A percentile compares a stretch with the other conserved stretches of the same genome.
These are phyloP conservation scores for Cataglyphis hispanica DNA, from an alignment of 1,140 invertebrate genomes.

Conservation along the genomic window DNA sequence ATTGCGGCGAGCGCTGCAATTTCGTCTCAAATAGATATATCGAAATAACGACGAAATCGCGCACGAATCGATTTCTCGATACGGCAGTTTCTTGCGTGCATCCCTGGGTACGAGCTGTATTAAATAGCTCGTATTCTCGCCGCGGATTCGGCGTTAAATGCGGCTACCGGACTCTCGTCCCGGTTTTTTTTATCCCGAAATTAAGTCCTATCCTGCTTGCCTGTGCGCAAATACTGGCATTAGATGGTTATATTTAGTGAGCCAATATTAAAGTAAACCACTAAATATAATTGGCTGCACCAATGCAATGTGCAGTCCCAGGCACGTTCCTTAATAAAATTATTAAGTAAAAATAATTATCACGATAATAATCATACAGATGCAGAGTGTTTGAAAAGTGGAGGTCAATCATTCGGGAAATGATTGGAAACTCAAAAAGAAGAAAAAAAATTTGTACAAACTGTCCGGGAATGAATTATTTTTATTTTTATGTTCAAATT, in stretches of 20 bases:
- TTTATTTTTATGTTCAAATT: too few relatives aligned
- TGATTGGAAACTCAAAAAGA: too few relatives aligned
- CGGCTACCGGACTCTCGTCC: background rate
- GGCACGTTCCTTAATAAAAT: too few relatives aligned
- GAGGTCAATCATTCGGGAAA: too few relatives aligned
- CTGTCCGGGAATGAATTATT: too few relatives aligned
- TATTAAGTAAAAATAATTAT: background rate
- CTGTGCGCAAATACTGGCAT: background rate
- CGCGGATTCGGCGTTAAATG: slow-evolving; percentile 16
- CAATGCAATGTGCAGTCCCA: too few relatives aligned
- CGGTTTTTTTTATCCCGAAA: background rate
- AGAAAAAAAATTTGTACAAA: too few relatives aligned
- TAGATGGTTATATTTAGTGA: background rate
- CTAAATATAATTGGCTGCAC: too few relatives aligned
- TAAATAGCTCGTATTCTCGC: slow-evolving; percentile 15
- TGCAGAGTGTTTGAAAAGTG: too few relatives aligned
- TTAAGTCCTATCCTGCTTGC: too few relatives aligned
- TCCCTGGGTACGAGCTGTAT: background rate
- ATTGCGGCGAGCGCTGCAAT: slow-evolving; percentile 5
- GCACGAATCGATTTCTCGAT: background rate
- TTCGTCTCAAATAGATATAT: slow-evolving; percentile 22
- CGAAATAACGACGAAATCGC: slow-evolving; percentile 16
- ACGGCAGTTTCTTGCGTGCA: slow-evolving; percentile 26
- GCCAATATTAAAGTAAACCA: background rate
- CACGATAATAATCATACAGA: background rate